Conservation (phyloP, 2,797 vertebrate genomes). For the Helicolenus hilgendorfi region DNA sequence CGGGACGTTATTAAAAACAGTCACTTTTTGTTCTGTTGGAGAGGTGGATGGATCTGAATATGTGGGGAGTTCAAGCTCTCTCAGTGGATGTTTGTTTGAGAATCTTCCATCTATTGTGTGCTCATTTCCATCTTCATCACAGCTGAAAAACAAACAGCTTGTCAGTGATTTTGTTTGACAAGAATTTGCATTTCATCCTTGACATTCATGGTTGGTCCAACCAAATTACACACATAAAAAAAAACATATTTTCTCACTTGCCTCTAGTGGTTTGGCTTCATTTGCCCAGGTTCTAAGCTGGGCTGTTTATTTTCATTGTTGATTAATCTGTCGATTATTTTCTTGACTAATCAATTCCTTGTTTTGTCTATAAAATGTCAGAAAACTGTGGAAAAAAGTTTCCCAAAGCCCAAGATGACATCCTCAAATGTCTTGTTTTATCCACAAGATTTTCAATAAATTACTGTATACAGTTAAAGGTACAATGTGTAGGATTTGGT, state of each 20-base stretch:
- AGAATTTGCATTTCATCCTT: not conserved
- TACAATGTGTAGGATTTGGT: too few relatives aligned
- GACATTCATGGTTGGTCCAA: not conserved
- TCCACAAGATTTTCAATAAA: not conserved
- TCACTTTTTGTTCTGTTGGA: slow-evolving; percentile 33
- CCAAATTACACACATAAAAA: not conserved
- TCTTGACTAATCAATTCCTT: too few relatives aligned
- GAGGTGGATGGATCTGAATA: slow-evolving; percentile 7
- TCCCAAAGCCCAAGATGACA: too few relatives aligned
- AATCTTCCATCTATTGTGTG: slow-evolving; percentile 6
- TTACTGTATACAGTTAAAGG: not conserved
- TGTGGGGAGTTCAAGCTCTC: slow-evolving; percentile 21
- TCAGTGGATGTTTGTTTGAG: slow-evolving; percentile 16
- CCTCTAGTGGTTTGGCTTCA: not conserved
- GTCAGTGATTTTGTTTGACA: not conserved
- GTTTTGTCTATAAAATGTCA: too few relatives aligned
- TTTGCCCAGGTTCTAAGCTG: not conserved
- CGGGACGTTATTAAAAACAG: not conserved
- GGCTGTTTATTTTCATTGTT: too few relatives aligned
- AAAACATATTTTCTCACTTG: not conserved
- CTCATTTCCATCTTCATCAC: slow-evolving; percentile 28
- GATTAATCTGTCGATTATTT: too few relatives aligned
- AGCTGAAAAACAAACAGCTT: slow-evolving; percentile 18
- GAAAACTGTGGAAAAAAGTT: too few relatives aligned
- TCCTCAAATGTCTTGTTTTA: too few relatives aligned